Evolutionary conservation across 2,888 invertebrate genomes (phyloP), one percentile per base, ranked within the genome.

Genomic region (Cheilosia impressa): DNA sequence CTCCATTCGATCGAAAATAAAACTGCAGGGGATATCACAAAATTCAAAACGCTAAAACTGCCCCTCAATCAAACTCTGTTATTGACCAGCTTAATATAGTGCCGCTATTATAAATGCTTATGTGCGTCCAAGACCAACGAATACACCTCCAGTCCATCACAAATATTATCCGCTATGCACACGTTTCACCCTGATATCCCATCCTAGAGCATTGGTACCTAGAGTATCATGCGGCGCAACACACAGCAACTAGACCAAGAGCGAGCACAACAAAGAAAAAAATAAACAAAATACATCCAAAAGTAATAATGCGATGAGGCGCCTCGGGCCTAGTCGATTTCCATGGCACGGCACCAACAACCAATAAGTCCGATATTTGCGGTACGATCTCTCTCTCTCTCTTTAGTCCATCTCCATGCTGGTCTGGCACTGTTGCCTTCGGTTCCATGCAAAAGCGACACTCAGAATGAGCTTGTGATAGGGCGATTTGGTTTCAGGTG

Each of bases 401-500:
- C 27, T 27, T 31, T n/a, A 19, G 60, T 50, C 38, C 34, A 58
- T 68, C 17, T 7, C 22, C 13, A 34, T 6, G 19, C 22, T 31
- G 31, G 31, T n/a, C 34, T 22, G 45, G 57, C 22, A 24, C 17
- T 58, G 7, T 34, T 41, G 38, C 71, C 52, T n/a, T 68, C 43
- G 53, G 31, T 58, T 43, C 27, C 71, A 41, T 81, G 72, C 57
- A 66, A 77, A 72, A 71, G 75, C 31, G 47, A 66, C 71, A 62
- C 41, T 17, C 65, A 58, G 71, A 71, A 50, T 71, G 76, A 71
- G 84, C 50, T 50, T 60, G 72, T 72, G 76, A 63, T 76, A 72
- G 65, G 65, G 62, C 60, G 85, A 90, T 90, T 90, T 89, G 90
- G 90, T 90, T 90, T 90, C 90, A 89, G 88, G 89, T 90, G 90